phyloP scores from a whole-genome alignment of 2,113 vertebrate genomes.

The Zapus hudsonius region DNA sequence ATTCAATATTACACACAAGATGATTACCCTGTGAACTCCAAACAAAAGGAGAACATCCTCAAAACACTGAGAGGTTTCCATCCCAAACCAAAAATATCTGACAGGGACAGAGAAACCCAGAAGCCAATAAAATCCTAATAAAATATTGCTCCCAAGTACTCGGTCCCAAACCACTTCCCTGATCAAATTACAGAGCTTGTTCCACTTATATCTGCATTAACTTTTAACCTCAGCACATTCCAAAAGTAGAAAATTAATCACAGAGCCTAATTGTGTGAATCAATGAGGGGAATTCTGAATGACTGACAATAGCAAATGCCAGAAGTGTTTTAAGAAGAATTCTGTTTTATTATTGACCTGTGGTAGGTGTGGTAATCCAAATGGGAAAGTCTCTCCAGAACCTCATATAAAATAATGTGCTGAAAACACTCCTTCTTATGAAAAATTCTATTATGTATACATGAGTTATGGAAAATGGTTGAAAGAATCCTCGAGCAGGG shows the following conservation, averaged over 20 bases:
- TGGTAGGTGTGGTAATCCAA: neutral
- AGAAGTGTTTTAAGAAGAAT: conserved; percentile 34
- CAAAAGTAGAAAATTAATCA: conserved; percentile 62
- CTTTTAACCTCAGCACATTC: conserved; percentile 63
- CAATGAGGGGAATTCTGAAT: conserved; percentile 48
- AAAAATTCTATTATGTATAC: neutral
- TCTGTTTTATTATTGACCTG: neutral
- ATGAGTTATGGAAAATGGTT: neutral
- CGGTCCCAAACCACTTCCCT: conserved; percentile 57
- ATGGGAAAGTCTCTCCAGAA: neutral
- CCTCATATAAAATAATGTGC: neutral
- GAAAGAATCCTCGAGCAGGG: neutral
- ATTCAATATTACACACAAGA: neutral
- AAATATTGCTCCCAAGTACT: conserved; percentile 45
- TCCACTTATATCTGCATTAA: conserved; percentile 72
- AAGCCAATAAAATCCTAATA: conserved; percentile 47
- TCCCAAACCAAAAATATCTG: neutral
- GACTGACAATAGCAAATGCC: conserved; percentile 19
- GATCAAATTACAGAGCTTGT: conserved; percentile 65
- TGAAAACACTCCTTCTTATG: neutral
- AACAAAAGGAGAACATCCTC: neutral
- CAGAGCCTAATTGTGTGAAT: conserved; percentile 31
- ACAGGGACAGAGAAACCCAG: neutral
- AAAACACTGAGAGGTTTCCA: neutral
- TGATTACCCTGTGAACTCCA: neutral